These are phyloP conservation scores for Melinaea marsaeus DNA, from an alignment of 2,888 invertebrate species.

Conservation along the genomic window DNA sequence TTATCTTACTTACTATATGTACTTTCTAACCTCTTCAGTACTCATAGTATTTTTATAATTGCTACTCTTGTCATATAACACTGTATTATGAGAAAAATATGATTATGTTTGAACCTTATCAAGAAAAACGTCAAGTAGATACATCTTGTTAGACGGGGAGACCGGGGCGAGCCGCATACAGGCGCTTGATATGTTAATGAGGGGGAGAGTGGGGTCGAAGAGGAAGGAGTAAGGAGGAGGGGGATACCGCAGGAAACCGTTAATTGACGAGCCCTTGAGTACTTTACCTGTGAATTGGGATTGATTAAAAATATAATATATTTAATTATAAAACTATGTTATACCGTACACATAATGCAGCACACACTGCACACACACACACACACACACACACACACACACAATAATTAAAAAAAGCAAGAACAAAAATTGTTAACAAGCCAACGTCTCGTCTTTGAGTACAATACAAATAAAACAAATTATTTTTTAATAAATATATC, in stretches of 20 bases:
- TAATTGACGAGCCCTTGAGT: constrained; percentile 28
- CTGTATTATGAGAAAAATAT: background rate
- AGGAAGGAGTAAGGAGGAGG: constrained; percentile 15
- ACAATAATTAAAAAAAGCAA: no score
- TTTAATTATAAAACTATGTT: constrained; percentile 1
- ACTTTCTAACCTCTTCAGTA: no score
- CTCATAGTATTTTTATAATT: no score
- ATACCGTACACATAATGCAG: background rate
- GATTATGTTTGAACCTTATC: background rate
- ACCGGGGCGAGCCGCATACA: constrained; percentile 27
- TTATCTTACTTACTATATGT: no score
- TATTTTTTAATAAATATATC: no score
- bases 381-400: no score
- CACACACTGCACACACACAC: background rate
- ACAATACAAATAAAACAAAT: no score
- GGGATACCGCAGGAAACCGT: constrained; percentile 27
- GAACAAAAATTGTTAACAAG: no score
- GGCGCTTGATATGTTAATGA: constrained; percentile 42
- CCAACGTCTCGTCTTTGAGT: no score
- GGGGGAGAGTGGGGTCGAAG: constrained; percentile 14
- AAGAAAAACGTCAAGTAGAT: constrained; percentile 11
- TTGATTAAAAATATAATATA: constrained; percentile 27
- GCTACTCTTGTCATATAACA: no score
- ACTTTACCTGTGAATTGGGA: constrained; percentile 18
- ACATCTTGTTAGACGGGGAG: constrained; percentile 22